Evolutionary conservation across 2,797 vertebrate species (phyloP), one percentile per base, ranked within the genome.

Genomic region (Jordanella pulchra): DNA sequence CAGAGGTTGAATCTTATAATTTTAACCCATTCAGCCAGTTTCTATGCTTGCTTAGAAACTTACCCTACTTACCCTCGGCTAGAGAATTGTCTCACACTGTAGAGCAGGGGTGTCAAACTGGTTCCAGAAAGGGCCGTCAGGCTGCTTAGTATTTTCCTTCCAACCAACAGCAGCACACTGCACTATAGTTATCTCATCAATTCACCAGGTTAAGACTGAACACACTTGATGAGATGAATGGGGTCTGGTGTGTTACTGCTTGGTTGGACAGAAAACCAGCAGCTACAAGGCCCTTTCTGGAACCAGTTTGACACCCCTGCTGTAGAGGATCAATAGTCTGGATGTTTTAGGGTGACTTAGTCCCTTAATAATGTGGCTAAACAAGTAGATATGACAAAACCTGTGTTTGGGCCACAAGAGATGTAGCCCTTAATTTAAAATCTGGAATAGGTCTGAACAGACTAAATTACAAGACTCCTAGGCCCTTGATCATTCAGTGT

Each of bases 351-450:
- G 71, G 61, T 69, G 82, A 81, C 21, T 18, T 44, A 3, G 69
- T 70, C 71, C 79, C 77, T 79, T 70, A 84, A 84, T 71, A 71
- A 71, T 44, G 54, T 85, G 86, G 84, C 74, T 87, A 84, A 89
- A 74, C 87, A 83, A 83, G 86, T 87, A 86, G 35, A 39, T n/a
- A n/a, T n/a, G n/a, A n/a, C n/a, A 80, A 69, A 56, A 25, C 73
- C 71, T 64, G 54, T 77, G 80, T 74, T 65, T 72, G 75, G 82
- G 82, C 89, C 84, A 87, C 78, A 30, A 51, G 68, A 87, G 77
- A 89, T 82, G 79, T 55, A 79, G 58, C 65, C 78, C 84, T 69
- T 87, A 87, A 91, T 87, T 91, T 86, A 86, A 82, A 88, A 86
- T 88, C 85, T 82, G 81, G 61, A 82, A 89, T 78, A 77, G 86